Percentiles rank a stretch among this genome's conserved stretches.
Conservation (phyloP, 2,888 invertebrate genomes). For the Aphelenchoides bicaudatus region DNA sequence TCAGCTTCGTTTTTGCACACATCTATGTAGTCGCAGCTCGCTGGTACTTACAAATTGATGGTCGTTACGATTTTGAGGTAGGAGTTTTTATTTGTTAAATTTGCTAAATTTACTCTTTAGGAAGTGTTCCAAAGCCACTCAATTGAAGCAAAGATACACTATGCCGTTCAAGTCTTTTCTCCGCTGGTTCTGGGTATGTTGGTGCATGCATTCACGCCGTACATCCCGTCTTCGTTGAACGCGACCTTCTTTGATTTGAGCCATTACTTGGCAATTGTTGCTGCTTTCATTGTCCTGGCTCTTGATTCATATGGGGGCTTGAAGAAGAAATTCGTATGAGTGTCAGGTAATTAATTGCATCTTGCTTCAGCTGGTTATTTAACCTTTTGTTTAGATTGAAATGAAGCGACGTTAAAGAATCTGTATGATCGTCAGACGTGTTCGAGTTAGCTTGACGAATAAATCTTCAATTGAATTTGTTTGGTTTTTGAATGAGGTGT, state of each 20-base stretch:
- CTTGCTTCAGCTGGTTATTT: no score
- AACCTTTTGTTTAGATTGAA: no score
- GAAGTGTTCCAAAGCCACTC: no score
- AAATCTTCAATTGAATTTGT: no score
- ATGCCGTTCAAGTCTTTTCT: no score
- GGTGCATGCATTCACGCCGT: constrained; percentile 30
- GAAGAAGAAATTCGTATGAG: background rate
- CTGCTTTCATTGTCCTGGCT: background rate
- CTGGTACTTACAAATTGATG: constrained; percentile 34
- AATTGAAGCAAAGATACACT: no score
- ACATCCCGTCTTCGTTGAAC: constrained; percentile 19
- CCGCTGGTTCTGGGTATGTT: constrained; percentile 31
- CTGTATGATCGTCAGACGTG: no score
- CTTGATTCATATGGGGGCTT: background rate
- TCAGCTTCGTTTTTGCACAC: constrained; percentile 26
- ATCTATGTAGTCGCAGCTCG: constrained; percentile 28
- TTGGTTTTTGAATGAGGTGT: no score
- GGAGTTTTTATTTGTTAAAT: no score
- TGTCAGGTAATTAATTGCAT: no score
- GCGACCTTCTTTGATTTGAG: constrained; percentile 30
- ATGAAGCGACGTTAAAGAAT: no score
- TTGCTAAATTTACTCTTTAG: constrained; percentile 29
- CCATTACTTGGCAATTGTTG: constrained; percentile 24
- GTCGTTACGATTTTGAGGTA: constrained; percentile 30
- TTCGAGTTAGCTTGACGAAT: no score